phyloP scores from a whole-genome alignment of 2,113 vertebrate genomes.

The Limanda limanda region DNA sequence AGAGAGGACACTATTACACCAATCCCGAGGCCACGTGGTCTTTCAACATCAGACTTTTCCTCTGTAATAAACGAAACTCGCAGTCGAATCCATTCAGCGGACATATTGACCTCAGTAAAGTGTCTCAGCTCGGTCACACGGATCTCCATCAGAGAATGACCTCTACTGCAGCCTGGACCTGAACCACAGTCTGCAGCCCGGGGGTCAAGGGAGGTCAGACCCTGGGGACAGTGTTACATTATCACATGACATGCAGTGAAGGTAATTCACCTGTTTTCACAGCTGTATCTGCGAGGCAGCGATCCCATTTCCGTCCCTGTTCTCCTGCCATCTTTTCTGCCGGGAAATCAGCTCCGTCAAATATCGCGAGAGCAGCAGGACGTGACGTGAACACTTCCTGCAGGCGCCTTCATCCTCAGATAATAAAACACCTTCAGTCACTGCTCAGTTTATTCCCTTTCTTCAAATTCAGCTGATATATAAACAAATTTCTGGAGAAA shows the following conservation, averaged over 20 bases:
- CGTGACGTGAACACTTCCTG: conserved; percentile 1
- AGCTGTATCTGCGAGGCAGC: conserved; percentile 89
- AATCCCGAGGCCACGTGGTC: neutral
- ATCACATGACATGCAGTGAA: neutral
- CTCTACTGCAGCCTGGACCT: neutral
- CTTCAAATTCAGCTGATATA: too few species aligned
- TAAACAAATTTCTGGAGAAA: neutral
- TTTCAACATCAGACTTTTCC: neutral
- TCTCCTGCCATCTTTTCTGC: conserved; percentile 88
- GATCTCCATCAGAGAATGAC: neutral
- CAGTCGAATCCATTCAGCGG: neutral
- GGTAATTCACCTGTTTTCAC: conserved; percentile 88
- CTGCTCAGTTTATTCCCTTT: too few species aligned
- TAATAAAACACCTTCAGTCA: too few species aligned
- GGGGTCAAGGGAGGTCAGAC: neutral
- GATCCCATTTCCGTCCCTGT: conserved; percentile 91
- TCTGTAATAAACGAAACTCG: neutral
- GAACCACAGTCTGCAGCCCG: neutral
- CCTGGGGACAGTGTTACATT: neutral
- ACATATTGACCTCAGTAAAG: conserved; percentile 44
- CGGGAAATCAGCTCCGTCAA: neutral
- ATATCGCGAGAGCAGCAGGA: conserved; percentile 66
- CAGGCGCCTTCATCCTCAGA: too few species aligned
- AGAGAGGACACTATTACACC: neutral
- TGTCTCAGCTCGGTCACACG: neutral